Evolutionary conservation across 2,113 vertebrate species (phyloP).

Genomic region (Synchiropus splendidus): DNA sequence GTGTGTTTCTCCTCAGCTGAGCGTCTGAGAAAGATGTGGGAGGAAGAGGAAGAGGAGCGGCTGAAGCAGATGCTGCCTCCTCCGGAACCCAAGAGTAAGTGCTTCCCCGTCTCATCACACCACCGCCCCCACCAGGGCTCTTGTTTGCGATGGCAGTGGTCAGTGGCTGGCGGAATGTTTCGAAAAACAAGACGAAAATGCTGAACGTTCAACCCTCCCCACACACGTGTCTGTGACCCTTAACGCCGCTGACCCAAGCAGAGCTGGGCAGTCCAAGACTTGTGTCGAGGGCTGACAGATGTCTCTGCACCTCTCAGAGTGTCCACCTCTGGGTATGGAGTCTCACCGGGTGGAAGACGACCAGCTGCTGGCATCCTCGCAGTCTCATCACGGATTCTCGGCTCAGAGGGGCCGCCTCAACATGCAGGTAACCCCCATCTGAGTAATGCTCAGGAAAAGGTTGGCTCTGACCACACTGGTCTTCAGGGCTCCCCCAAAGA

Average conservation of each 20-base stretch:
- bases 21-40: conserved; percentile 66
- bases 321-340: conserved; percentile 89
- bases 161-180: too few relatives aligned
- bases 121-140: too few relatives aligned
- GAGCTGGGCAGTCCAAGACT: background rate
- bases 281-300: background rate
- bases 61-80: conserved; percentile 36
- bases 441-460: too few relatives aligned
- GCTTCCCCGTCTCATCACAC: too few relatives aligned
- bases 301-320: conserved; percentile 62
- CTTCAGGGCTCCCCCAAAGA: conserved; percentile 74
- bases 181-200: too few relatives aligned
- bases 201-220: too few relatives aligned
- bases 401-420: conserved; percentile 86
- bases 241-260: too few relatives aligned
- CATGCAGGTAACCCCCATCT: conserved; percentile 73
- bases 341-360: conserved; percentile 85
- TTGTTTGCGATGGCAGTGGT: too few relatives aligned
- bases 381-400: conserved; percentile 75
- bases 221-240: too few relatives aligned
- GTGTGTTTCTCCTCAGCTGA: conserved; percentile 46
- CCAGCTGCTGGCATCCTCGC: conserved; percentile 85
- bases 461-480: background rate
- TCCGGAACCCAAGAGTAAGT: conserved; percentile 62
- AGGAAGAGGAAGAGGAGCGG: conserved; percentile 65